Conservation (phyloP, 2,888 invertebrate genomes). For the Drosophila putrida region DNA sequence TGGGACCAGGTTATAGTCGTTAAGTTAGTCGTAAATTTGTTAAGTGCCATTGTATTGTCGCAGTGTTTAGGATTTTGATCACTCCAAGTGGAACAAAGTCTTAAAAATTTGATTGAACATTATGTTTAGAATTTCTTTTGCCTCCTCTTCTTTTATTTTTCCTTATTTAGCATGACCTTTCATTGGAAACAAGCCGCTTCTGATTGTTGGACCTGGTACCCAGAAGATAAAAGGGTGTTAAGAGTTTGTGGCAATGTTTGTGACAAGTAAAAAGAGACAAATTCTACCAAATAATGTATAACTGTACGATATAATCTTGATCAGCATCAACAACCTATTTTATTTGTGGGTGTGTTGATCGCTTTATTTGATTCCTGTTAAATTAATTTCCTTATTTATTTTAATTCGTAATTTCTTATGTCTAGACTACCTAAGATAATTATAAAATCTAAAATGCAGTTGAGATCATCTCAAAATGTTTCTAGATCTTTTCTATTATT, state of each 20-base stretch:
- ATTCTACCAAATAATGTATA: no score
- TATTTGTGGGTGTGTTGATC: background rate
- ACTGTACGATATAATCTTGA: no score
- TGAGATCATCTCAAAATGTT: no score
- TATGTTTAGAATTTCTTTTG: constrained; percentile 3
- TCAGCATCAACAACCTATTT: no score
- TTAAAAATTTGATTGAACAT: constrained; percentile 2
- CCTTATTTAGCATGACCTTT: background rate
- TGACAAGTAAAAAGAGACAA: no score
- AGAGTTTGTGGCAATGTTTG: no score
- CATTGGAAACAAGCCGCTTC: background rate
- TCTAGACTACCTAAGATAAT: no score
- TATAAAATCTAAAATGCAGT: no score
- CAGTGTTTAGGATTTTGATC: constrained; percentile 11
- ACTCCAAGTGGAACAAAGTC: constrained; percentile 15
- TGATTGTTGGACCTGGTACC: background rate
- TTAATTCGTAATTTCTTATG: no score
- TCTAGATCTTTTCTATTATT: no score
- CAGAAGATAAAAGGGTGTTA: no score
- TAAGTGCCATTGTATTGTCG: constrained; percentile 30
- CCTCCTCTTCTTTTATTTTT: background rate
- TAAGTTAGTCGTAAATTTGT: constrained; percentile 42
- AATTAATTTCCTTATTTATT: background rate
- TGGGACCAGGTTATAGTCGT: constrained; percentile 33
- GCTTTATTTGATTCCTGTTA: background rate